Base-by-base conservation (phyloP, 1,140 invertebrate genomes). In the Rhynchophorus ferrugineus region DNA sequence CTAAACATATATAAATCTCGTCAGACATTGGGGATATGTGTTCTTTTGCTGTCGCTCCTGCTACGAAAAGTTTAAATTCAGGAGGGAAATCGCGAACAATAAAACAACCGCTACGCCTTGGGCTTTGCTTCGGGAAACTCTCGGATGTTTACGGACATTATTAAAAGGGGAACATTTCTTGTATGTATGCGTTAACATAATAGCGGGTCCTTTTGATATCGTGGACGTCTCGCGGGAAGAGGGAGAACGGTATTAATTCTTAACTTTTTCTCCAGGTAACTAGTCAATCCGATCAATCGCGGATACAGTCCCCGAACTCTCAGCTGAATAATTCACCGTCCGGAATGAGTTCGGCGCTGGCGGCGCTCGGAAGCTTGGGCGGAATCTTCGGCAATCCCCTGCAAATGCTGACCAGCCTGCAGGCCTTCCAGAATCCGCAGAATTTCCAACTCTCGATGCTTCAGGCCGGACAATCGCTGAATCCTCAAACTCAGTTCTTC, bases 401-500 rank as follows among this genome's bases (percentile, higher is more conserved):
- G 41, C 81, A 83, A 49, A 80, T 83, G 50, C 74, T 80, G 19
- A 78, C 80, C 36, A 75, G 72, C 33, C 59, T 83, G 3, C 78
- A 80, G 46, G 81, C 82, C 35, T 68, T 70, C 46, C 67, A 68
- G 42, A 68, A 65, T 43, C 65, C 65, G 14, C 62, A 62, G 33
- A 61, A 56, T 42, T 53, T 68, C 14, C 68, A 69, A 59, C 77
- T 87, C 42, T 78, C 85, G 1, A 78, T 88, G 69, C 77, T 87
- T 59, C 83, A 82, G 56, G 11, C 69, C 71, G 44, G 69, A 69
- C 50, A 69, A 71, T 59, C 47, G 67, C 77, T 43, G 74, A 82
- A 63, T 64, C 71, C 77, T 6, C 83, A 84, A 58, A 75, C 82
- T 14, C 84, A 86, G 67, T 83, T 88, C 55, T 83, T 89, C 65